These are phyloP conservation scores for Ceryle rudis DNA, from an alignment of 2,797 vertebrate genomes.

Conservation along the genomic window DNA sequence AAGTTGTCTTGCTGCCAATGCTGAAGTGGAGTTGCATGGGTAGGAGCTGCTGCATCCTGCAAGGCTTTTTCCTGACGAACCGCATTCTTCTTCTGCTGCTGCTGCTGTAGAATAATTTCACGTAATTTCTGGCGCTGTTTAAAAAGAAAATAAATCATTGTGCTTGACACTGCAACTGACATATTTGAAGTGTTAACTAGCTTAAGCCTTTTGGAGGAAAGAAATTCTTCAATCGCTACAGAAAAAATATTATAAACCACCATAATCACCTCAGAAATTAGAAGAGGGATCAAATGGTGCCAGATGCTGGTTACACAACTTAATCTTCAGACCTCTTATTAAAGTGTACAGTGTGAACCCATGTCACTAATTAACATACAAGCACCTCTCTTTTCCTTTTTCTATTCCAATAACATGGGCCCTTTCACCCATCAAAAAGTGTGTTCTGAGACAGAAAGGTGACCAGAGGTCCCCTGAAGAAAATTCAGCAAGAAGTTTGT, in stretches of 20 bases:
- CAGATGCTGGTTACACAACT: not conserved
- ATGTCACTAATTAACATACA: not conserved
- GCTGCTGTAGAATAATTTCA: slow-evolving; percentile 95
- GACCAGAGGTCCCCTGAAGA: not conserved
- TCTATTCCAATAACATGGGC: not conserved
- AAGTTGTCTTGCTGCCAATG: slow-evolving; percentile 91
- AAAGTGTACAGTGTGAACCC: not conserved
- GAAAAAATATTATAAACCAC: not conserved
- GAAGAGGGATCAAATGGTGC: not conserved
- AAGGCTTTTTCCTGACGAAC: slow-evolving; percentile 90
- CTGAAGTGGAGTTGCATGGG: slow-evolving; percentile 80
- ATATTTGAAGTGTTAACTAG: not conserved
- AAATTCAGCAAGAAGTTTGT: not conserved
- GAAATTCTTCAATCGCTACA: not conserved
- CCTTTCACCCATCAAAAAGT: not conserved
- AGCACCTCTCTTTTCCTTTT: not conserved
- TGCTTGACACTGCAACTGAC: not conserved
- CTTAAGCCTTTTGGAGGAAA: not conserved
- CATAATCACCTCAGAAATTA: not conserved
- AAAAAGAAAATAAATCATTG: not conserved
- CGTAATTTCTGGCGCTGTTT: slow-evolving; percentile 92
- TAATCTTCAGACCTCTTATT: not conserved
- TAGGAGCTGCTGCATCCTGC: slow-evolving; percentile 79
- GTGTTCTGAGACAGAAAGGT: not conserved
- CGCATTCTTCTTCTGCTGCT: slow-evolving; percentile 94